Base-by-base conservation (phyloP, 2,113 vertebrate genomes). In the Paradisaea rubra region DNA sequence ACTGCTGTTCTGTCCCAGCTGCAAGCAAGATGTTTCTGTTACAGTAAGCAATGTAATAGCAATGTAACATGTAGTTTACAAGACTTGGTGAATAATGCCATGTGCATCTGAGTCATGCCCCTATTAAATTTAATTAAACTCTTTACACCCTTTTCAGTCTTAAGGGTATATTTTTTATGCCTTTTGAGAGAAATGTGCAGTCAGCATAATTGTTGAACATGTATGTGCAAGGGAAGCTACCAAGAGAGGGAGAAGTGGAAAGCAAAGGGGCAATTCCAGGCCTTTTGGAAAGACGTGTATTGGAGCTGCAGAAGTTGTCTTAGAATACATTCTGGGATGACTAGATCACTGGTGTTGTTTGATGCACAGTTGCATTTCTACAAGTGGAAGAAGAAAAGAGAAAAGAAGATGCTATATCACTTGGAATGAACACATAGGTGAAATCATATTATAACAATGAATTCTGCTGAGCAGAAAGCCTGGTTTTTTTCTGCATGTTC, bases 51-150 rank as follows among this genome's bases (percentile, higher is more conserved):
- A 17, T 35, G 31, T 61, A 86, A 86, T 6, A 39, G 39, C 33
- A 70, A 21, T 20, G 24, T 50, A 86, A 44, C 33, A n/a, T 63
- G 50, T 74, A 5, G 0, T 86, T 94, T 86, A 92, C 27, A 88
- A 77, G 68, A 52, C 28, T 14, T 52, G 44, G 73, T 78, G 69
- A 86, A 89, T 83, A 78, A 77, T 77, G 56, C 39, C 35, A 39
- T 41, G 13, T 93, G 41, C 69, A 86, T 84, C 69, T 93, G 83
- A 96, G 77, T 93, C 91, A 93, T 44, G n/a, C 49, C 28, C 19
- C 44, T 74, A 63, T 93, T 94, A 93, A 93, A 91, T 86, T 91
- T 90, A 95, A 93, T 96, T 94, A 91, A 93, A 72, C 74, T 89
- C 81, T 88, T 94, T 41, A 90, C 80, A 88, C 39, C 11, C 41